These are phyloP conservation scores for Vimba vimba DNA, from an alignment of 2,113 vertebrate genomes.

Conservation along the genomic window DNA sequence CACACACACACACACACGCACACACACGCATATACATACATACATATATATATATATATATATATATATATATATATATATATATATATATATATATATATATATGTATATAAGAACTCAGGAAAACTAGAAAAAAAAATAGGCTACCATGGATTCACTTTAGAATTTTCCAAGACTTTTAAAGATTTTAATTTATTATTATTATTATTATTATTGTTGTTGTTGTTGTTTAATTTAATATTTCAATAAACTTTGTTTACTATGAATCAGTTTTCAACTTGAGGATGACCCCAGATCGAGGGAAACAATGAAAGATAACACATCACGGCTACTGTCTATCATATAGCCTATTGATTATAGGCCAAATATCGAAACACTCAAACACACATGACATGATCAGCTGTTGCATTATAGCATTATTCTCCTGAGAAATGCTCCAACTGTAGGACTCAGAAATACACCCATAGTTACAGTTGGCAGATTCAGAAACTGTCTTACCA, in stretches of 20 bases:
- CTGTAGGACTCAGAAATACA: background rate
- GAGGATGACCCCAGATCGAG: no score
- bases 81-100: no score
- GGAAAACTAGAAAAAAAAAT: background rate
- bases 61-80: no score
- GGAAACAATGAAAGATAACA: no score
- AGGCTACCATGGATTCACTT: background rate
- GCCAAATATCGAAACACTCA: background rate
- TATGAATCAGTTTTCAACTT: no score
- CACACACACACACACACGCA: no score
- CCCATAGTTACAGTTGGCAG: no score
- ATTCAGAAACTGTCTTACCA: constrained; percentile 66
- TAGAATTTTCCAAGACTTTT: background rate
- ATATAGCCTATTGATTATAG: background rate
- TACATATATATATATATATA: no score
- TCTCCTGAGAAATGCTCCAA: background rate
- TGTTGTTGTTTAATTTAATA: no score
- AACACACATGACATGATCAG: background rate
- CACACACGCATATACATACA: no score
- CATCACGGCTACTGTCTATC: background rate
- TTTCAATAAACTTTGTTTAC: background rate
- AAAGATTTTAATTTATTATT: background rate
- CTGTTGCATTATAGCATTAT: background rate
- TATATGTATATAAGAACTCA: background rate
- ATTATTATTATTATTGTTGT: no score